These are phyloP conservation scores for Linepithema humile DNA, from an alignment of 1,140 invertebrate genomes.

Conservation along the genomic window DNA sequence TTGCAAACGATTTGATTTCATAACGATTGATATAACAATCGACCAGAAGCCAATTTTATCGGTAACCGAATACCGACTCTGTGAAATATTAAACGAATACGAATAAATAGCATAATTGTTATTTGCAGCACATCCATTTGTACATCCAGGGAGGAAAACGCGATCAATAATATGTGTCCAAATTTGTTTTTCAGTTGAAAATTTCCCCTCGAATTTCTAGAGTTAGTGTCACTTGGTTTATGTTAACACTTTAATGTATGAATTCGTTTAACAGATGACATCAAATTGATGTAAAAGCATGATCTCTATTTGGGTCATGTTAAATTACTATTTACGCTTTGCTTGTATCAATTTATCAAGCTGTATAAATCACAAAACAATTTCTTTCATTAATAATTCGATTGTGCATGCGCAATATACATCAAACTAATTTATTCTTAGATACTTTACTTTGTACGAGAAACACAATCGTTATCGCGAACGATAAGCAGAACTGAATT, in stretches of 20 bases:
- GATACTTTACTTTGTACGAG: neutral
- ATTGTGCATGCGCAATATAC: neutral
- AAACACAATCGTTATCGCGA: neutral
- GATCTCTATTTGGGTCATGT: no score
- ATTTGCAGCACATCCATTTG: neutral
- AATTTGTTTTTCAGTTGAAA: neutral
- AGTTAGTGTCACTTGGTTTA: neutral
- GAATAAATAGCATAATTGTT: conserved; percentile 33
- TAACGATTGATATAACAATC: conserved; percentile 38
- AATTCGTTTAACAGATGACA: neutral
- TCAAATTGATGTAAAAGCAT: no score
- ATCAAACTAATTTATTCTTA: neutral
- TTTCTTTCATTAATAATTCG: neutral
- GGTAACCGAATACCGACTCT: conserved; percentile 23
- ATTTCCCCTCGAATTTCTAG: neutral
- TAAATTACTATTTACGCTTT: neutral
- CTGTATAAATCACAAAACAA: neutral
- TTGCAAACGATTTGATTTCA: conserved; percentile 40
- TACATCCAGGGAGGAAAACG: neutral
- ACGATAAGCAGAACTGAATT: neutral
- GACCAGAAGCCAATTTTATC: conserved; percentile 14
- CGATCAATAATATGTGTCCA: conserved; percentile 11
- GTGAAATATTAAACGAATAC: conserved; percentile 8
- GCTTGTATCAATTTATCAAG: neutral
- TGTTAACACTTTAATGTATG: neutral